Evolutionary conservation across 2,113 vertebrate genomes (phyloP), one percentile per base, ranked within the genome.

Genomic region (Xyliphius kryptos): DNA sequence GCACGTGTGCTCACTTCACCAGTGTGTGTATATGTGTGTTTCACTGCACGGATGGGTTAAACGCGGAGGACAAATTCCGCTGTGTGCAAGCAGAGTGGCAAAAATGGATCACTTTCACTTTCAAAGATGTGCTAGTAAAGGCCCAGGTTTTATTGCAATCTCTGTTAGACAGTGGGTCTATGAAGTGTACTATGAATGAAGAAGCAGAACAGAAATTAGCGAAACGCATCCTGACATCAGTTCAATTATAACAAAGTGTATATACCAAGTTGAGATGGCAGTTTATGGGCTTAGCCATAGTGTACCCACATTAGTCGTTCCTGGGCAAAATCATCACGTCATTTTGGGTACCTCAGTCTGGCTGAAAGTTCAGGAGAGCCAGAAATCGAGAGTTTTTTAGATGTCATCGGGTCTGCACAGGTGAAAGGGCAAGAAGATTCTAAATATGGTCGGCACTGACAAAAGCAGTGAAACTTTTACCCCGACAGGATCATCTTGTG

Each of bases 241-340:
- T 40, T 32, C 43, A 38, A 50, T 63, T 13, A 20, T 41, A 2
- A 61, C 60, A 6, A 55, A 55, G 10, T 36, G 38, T 3, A 52
- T 63, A 2, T 50, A 57, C 3, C 37, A 67, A 12, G 7, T 70
- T 13, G 26, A 62, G 20, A 66, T 74, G 63, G n/a, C 53, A 0
- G 37, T 70, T 4, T 74, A 70, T 15, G 56, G 63, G 0, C 3
- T 38, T 9, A 14, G 5, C 20, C 52, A 63, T 0, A 55, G 8
- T 50, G 68, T 74, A 1, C 59, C 72, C 13, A 58, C 43, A 6
- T 6, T 74, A 10, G 54, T 67, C 5, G 55, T 68, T 0, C 54
- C 68, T 2, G 63, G 54, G 1, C 54, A 70, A 6, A 12, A 5
- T 8, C 68, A 63, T 9, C 19, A 70, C 1, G 9, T 74, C 1